These are phyloP conservation scores for Tragulus kanchil DNA, from an alignment of 2,113 vertebrate species.

Conservation along the genomic window DNA sequence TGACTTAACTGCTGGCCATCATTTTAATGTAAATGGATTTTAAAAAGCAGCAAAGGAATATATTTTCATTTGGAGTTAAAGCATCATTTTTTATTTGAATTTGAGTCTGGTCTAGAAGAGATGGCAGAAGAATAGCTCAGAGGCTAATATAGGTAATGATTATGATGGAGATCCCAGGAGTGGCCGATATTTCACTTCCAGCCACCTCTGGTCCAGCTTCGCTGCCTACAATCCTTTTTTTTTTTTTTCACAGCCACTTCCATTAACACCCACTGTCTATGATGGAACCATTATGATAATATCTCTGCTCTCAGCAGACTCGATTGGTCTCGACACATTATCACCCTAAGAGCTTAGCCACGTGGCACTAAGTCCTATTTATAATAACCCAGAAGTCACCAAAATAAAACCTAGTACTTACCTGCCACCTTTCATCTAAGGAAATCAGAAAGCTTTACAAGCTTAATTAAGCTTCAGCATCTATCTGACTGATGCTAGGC, in stretches of 20 bases:
- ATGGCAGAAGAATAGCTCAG: constrained; percentile 55
- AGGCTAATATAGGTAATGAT: constrained; percentile 43
- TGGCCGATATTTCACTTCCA: constrained; percentile 58
- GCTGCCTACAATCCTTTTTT: background rate
- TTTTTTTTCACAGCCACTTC: constrained; percentile 20
- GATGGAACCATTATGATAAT: constrained; percentile 65
- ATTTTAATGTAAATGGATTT: constrained; percentile 65
- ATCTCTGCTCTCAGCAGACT: constrained; percentile 19
- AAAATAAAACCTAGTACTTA: constrained; percentile 73
- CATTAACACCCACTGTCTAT: constrained; percentile 44
- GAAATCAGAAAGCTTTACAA: constrained; percentile 77
- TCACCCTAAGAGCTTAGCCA: constrained; percentile 52
- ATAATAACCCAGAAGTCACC: constrained; percentile 76
- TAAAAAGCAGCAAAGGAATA: constrained; percentile 74
- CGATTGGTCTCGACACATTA: constrained; percentile 60
- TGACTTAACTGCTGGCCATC: constrained; percentile 42
- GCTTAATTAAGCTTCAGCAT: constrained; percentile 77
- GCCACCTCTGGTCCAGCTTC: background rate
- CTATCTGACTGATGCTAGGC: constrained; percentile 67
- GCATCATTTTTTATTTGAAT: constrained; percentile 79
- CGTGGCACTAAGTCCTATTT: constrained; percentile 52
- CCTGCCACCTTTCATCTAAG: constrained; percentile 72
- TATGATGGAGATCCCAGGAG: background rate
- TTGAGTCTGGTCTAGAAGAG: constrained; percentile 56
- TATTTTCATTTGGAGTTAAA: constrained; percentile 83